Conservation (phyloP, 2,113 vertebrate species). For the Vulpes lagopus region DNA sequence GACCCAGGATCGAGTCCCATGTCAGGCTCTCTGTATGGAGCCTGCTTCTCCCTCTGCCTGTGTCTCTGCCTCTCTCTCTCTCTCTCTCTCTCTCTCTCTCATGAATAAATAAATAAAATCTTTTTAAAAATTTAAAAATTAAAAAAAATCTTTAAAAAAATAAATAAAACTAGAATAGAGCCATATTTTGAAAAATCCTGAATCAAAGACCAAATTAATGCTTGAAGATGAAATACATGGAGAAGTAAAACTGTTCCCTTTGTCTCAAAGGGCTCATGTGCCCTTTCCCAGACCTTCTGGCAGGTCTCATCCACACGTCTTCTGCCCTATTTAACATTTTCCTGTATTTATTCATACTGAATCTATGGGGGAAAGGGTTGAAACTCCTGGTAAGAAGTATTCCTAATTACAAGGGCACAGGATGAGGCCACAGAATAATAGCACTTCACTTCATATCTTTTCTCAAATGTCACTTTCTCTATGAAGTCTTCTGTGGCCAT, state of each 20-base stretch:
- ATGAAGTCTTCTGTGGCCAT: not conserved
- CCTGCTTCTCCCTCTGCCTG: no score
- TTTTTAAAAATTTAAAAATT: no score
- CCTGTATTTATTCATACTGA: not conserved
- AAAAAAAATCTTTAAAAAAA: no score
- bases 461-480: not conserved
- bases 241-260: not conserved
- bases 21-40: no score
- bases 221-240: not conserved
- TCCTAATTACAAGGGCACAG: not conserved
- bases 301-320: not conserved
- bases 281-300: not conserved
- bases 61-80: no score
- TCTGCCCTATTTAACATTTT: not conserved
- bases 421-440: not conserved
- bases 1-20: no score
- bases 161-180: not conserved
- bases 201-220: not conserved
- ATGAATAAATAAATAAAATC: no score
- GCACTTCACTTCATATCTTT: not conserved
- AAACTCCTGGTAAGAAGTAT: not conserved
- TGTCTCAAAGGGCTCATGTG: not conserved
- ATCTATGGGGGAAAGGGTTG: not conserved
- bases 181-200: not conserved
- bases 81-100: no score